Evolutionary conservation across 2,888 invertebrate genomes (phyloP), one percentile per base, ranked within the genome.

Genomic region (Xiphydria camelus): DNA sequence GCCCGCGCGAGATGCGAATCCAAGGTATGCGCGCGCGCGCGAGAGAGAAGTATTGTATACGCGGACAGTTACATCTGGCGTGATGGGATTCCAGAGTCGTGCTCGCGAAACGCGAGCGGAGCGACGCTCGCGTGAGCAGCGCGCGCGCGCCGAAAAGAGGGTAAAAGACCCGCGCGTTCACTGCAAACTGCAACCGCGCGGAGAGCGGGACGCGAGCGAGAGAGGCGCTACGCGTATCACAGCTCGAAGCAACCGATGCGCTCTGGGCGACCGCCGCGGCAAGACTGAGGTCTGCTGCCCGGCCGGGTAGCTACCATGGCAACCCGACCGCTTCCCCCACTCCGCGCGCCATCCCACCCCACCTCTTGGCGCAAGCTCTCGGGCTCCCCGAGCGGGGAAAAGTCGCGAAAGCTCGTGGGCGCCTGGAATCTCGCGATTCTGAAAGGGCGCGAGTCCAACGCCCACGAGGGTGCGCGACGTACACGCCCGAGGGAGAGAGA

Each of bases 271-370:
- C 62, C 64, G 71, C 67, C 72, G 69, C 71, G 71, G 69, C 68
- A 68, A 71, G 70, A 72, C 72, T 72, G 66, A 66, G 68, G 49
- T 45, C 38, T 37, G 68, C 68, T 68, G 63, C 70, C 70, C 68
- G 72, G 72, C 72, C 72, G 69, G 72, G 72, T 68, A 68, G 72
- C 72, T 72, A 62, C 72, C 72, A 70, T 70, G 70, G 72, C 70
- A 68, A 73, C 70, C 69, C 62, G 57, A 54, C 60, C 61, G 60
- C 61, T 67, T 54, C 65, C 69, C 10, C 2, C 10, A 5, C 26
- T 3, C 26, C 10, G 7, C 5, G 10, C 14, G 10, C 26, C 3
- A 10, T 14, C 26, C 26, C 26, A 26, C 26, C 26, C 17, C 48
- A 43, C 12, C 35, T 45, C 7, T 43, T 43, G 45, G 34, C 51